Base-by-base conservation (phyloP, 2,113 vertebrate genomes). In the Triplophysa rosa region DNA sequence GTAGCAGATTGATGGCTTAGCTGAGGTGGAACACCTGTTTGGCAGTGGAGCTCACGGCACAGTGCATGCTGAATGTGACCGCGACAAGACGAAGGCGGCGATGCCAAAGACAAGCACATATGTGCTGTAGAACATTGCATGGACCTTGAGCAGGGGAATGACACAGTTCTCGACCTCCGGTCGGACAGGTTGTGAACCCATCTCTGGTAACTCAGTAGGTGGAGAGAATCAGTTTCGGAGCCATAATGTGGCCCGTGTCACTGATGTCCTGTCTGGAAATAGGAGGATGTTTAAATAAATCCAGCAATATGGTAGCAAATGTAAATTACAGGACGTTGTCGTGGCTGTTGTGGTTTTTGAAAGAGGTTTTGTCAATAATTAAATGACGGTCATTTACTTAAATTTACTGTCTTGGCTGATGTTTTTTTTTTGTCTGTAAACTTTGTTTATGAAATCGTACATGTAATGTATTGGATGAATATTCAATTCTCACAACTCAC, bases 51-150 rank as follows among this genome's bases (percentile, higher is more conserved):
- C 85, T 88, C 90, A 77, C 86, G 81, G 88, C 84, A 84, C 88
- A 88, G 88, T 86, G 85, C 78, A 82, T 87, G 88, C 87, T 88
- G 91, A 90, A 90, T 90, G 88, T 87, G 89, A 86, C 86, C 87
- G 87, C 85, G 86, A 37, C 86, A 78, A 90, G 89, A 90, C 84
- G 83, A 26, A 82, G 77, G 54, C 86, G 86, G 87, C 84, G 85
- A 88, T 90, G 90, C 90, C 90, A 92, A 88, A 92, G 91, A 89
- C 89, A 92, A 91, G 91, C 88, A 91, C 86, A 56, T 87, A 87
- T 88, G 86, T 81, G 88, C 90, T 87, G 88, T 74, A 75, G 87
- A 82, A 87, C 78, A 84, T 86, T 83, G 76, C 74, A 83, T 64
- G 42, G 80, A 80, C 78, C 74, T 78, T 47, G 56, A 61, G 69